Evolutionary conservation across 2,113 vertebrate species (phyloP), one percentile per base, ranked within the genome.

Genomic region (Lota lota): DNA sequence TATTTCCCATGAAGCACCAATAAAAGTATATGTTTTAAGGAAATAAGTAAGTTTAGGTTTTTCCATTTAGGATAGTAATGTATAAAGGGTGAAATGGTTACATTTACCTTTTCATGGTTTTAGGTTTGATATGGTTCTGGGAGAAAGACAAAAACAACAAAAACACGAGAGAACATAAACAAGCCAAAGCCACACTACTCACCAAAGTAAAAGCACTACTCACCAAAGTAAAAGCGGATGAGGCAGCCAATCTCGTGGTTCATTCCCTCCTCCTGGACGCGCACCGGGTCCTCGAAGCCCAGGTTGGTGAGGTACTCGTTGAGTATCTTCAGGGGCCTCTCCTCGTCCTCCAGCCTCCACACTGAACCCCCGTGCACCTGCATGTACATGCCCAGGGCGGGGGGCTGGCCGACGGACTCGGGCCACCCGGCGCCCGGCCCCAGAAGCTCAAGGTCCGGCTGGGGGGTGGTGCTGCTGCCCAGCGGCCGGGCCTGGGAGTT

Each of bases 151-250:
- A 47, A 10, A 47, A 47, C 40, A 47, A 47, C 7, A 47, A 47
- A 4, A 47, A 47, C 1, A 47, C 28, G 12, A 47, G 12, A 47
- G 10, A 47, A 47, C 40, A 47, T 5, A 47, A 8, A 47, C 40
- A 14, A 8, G 40, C 28, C 28, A 33, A 33, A 6, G 28, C 28
- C 28, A 33, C 4, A 6, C 28, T 33, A 76, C 85, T 92, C 85
- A 97, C 95, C 95, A 85, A 94, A 94, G 77, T 94, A 95, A 88
- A 97, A 96, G 68, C 95, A 33, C 40, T 66, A 76, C 85, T 92
- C 85, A 97, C 95, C 95, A 85, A 94, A 94, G 77, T 94, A 95
- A 88, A 97, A 96, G 68, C 95, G 94, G 59, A 97, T 93, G 79
- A 97, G 91, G 78, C 94, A 94, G 84, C 95, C 94, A 1, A 95